These are phyloP conservation scores for Lucinisca nassula DNA, from an alignment of 2,888 invertebrate species.

Conservation along the genomic window DNA sequence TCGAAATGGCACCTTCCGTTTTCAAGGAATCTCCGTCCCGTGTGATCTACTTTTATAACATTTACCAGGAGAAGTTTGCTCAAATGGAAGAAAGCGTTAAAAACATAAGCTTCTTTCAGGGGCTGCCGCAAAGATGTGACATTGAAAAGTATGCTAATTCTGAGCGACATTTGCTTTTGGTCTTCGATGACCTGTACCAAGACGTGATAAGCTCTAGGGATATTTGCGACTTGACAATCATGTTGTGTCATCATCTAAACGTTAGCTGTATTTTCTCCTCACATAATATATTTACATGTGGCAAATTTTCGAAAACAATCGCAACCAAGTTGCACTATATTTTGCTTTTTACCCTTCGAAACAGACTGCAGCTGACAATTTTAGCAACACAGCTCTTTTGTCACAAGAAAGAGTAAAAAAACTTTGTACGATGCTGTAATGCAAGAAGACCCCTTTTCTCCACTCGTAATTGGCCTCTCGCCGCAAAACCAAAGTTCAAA, in stretches of 20 bases:
- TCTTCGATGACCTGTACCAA: slow-evolving; percentile 30
- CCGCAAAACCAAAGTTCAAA: neutral
- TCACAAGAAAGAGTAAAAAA: slow-evolving; percentile 11
- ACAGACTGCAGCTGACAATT: slow-evolving; percentile 8
- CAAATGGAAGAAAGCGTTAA: neutral
- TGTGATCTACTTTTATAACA: slow-evolving; percentile 16
- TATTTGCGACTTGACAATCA: slow-evolving; percentile 3
- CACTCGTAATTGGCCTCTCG: slow-evolving; percentile 1
- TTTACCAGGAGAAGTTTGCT: slow-evolving; percentile 1
- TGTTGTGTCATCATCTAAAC: slow-evolving; percentile 13
- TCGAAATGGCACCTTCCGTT: neutral
- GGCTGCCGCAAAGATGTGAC: slow-evolving; percentile 9
- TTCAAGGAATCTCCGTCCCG: slow-evolving; percentile 7
- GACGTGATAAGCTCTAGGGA: slow-evolving; percentile 18
- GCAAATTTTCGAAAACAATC: slow-evolving; percentile 17
- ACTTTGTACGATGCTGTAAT: slow-evolving; percentile 20
- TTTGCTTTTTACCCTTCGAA: slow-evolving; percentile 13
- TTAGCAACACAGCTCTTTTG: slow-evolving; percentile 7
- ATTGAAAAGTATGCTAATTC: slow-evolving; percentile 1
- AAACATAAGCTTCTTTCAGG: slow-evolving; percentile 6
- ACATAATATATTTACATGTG: slow-evolving; percentile 16
- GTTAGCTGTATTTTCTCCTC: neutral
- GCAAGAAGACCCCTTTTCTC: neutral
- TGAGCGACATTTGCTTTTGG: slow-evolving; percentile 11
- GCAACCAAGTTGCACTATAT: slow-evolving; percentile 27